Base-by-base conservation (phyloP, 2,113 vertebrate genomes). In the Lampris incognitus region DNA sequence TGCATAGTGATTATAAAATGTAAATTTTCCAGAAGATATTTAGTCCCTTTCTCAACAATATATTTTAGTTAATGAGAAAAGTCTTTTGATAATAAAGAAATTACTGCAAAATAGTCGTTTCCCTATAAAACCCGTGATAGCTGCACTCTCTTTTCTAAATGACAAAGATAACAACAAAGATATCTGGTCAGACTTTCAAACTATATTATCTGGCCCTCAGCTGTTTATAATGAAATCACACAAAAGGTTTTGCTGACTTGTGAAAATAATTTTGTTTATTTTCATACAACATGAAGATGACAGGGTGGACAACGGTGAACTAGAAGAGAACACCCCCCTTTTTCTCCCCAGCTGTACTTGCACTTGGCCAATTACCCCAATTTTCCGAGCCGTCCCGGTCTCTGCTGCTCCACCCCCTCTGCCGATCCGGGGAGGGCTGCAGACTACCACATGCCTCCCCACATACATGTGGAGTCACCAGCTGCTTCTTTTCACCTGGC, bases 81-180 rank as follows among this genome's bases (percentile, higher is more conserved):
- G 24, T 24, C 1, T 64, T 64, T 64, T 8, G 1, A 64, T 64
- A 62, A 62, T 46, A 64, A 46, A 52, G 65, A 66, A 51, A 66
- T 52, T 5, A 66, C 9, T 3, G 49, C 24, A 66, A 51, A 66
- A 3, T 52, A 66, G 51, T 39, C 52, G 63, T 65, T 61, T 61
- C 59, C 10, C 40, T 64, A 64, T 64, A 46, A 64, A 64, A 64
- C 48, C 61, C 48, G 61, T 1, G 6, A 52, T 1, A 66, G 48
- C 52, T 4, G 49, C 49, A 66, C 65, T 52, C 52, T 66, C 24
- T 72, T 72, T 38, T 72, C 57, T n/a, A 72, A 72, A 61, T 72
- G 52, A 72, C 24, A 24, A 62, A 72, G 50, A 44, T 51, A 62
- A 52, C 24, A 72, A 62, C 38, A 61, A 51, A 72, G 24, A 24